Base-by-base conservation (phyloP, 1,140 invertebrate genomes). In the Drosophila rufa region DNA sequence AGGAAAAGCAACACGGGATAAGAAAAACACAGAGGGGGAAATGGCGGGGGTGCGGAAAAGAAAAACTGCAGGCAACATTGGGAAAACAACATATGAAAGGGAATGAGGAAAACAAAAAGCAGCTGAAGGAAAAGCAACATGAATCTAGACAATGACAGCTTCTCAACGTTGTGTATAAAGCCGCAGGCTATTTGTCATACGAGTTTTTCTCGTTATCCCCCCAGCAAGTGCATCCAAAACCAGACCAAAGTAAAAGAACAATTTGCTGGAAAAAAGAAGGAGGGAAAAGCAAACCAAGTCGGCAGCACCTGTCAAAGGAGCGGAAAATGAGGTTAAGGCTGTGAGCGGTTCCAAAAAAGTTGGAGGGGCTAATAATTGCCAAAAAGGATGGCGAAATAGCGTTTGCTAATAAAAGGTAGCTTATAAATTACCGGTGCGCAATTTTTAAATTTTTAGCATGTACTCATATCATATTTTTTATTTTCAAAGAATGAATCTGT, bases 101-200 rank as follows among this genome's bases (percentile, higher is more conserved):
- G 38, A 50, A 57, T 22, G 45, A n/a, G 46, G 56, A 65, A 27
- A 50, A 46, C 56, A 68, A 77, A 56, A 59, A 68, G 46, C 36
- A 69, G 46, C 36, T 45, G 30, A 71, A 62, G 69, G 25, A 67
- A 79, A 74, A 67, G 60, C 69, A 80, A 80, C 78, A 80, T 67
- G 78, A 80, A 80, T 80, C 76, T 80, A 80, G 78, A 80, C 78
- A 80, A 80, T 80, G 78, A 79, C 78, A 80, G 76, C 77, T 80
- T 80, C 77, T 80, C 77, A 80, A 75, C 78, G 71, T 80, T 79
- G 78, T 80, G 68, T 79, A 80, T 80, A 80, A 74, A 74, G 68
- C 78, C 76, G 77, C 78, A 80, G 61, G 78, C 76, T 80, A 80
- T 80, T 80, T 80, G 78, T 80, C 77, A 80, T 80, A 75, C 69